phyloP scores from a whole-genome alignment of 1,140 invertebrate genomes.

The Arctopsyche grandis region DNA sequence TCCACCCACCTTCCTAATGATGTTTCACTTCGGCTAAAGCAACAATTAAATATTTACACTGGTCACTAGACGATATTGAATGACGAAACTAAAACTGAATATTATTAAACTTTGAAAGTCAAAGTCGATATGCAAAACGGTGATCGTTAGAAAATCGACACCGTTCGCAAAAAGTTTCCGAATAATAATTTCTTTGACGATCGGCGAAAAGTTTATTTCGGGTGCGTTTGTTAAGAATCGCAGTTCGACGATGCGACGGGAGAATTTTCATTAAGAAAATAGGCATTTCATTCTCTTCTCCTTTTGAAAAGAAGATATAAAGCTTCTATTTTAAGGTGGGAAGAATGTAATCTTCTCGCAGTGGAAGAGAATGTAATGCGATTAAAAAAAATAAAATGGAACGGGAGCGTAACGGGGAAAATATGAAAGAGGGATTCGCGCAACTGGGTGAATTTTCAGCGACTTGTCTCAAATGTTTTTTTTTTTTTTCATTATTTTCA shows the following conservation, averaged over 20 bases:
- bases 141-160: neutral
- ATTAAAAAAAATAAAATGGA: conserved; percentile 45
- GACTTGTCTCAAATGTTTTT: conserved; percentile 1
- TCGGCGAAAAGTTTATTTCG: neutral
- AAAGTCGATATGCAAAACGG: neutral
- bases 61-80: neutral
- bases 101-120: neutral
- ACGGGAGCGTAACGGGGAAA: neutral
- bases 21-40: neutral
- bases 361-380: conserved; percentile 40
- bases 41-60: conserved; percentile 30
- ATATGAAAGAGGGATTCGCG: neutral
- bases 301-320: conserved; percentile 29
- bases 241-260: neutral
- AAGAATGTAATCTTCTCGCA: conserved; percentile 45
- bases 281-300: conserved; percentile 31
- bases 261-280: conserved; percentile 37
- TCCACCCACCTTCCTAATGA: neutral
- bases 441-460: neutral
- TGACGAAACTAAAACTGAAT: too few relatives aligned
- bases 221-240: conserved; percentile 1
- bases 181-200: conserved; percentile 14
- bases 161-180: neutral
- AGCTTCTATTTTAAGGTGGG: conserved; percentile 29
- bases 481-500: neutral